Percentiles rank a stretch among this genome's conserved stretches.
phyloP scores from a whole-genome alignment of 1,140 invertebrate species.

The Drosophila grimshawi region DNA sequence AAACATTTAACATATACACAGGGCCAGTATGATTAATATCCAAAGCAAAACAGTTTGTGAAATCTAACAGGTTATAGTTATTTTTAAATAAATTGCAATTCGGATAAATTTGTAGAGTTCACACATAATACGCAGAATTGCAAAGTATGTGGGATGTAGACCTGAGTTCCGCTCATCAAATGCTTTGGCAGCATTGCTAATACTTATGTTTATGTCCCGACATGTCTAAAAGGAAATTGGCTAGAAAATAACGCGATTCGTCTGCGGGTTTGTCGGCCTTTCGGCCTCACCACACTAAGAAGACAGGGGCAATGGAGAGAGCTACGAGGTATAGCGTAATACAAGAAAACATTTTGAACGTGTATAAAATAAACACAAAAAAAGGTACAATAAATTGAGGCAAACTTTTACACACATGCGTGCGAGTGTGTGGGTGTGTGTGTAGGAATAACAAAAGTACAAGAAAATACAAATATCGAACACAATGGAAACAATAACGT shows the following conservation, averaged over 20 bases:
- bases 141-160: constrained; percentile 6
- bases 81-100: constrained; percentile 3
- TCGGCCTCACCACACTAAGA: not conserved
- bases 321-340: constrained; percentile 23
- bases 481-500: constrained; percentile 82
- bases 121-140: constrained; percentile 1
- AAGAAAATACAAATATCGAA: constrained; percentile 82
- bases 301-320: constrained; percentile 21
- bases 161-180: constrained; percentile 8
- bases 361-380: constrained; percentile 73
- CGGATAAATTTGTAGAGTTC: not conserved
- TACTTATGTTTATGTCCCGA: constrained; percentile 46
- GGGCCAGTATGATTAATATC: not conserved
- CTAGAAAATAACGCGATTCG: constrained; percentile 27
- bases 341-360: constrained; percentile 50
- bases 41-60: not conserved
- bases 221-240: constrained; percentile 45
- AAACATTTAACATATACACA: not conserved
- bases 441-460: constrained; percentile 66
- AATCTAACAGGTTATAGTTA: constrained; percentile 12
- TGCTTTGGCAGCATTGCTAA: constrained; percentile 2
- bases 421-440: constrained; percentile 24
- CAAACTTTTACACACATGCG: constrained; percentile 50
- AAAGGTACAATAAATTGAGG: constrained; percentile 77
- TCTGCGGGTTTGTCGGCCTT: constrained; percentile 49